Evolutionary conservation across 2,113 vertebrate species (phyloP).

Genomic region (Platanista minor): DNA sequence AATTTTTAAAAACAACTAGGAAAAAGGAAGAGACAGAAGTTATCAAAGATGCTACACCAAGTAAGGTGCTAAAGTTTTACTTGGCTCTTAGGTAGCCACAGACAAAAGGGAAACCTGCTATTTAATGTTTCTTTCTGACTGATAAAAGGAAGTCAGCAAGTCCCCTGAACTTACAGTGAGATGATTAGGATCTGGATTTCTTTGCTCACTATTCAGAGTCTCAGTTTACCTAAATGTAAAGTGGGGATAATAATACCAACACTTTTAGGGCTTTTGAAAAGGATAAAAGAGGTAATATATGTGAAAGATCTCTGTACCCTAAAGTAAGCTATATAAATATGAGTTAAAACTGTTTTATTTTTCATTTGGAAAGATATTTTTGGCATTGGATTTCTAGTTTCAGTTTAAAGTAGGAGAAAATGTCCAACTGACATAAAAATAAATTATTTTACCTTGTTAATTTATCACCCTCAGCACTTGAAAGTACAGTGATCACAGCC

Average conservation of each 20-base stretch:
- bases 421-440: conserved; percentile 2
- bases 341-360: background rate
- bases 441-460: background rate
- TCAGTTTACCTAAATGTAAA: background rate
- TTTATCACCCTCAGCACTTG: background rate
- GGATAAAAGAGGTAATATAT: background rate
- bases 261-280: background rate
- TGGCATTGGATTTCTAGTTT: background rate
- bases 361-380: conserved; percentile 6
- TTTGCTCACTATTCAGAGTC: background rate
- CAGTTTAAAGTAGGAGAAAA: background rate
- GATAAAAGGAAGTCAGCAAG: background rate
- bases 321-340: background rate
- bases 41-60: background rate
- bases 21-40: background rate
- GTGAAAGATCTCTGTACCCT: background rate
- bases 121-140: background rate
- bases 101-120: background rate
- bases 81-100: background rate
- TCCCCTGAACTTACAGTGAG: background rate
- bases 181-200: background rate
- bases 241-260: background rate
- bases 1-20: conserved; percentile 3
- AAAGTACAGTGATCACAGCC: background rate
- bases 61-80: background rate